Conservation (phyloP, 2,113 vertebrate genomes). For the Phylloscopus trochilus region DNA sequence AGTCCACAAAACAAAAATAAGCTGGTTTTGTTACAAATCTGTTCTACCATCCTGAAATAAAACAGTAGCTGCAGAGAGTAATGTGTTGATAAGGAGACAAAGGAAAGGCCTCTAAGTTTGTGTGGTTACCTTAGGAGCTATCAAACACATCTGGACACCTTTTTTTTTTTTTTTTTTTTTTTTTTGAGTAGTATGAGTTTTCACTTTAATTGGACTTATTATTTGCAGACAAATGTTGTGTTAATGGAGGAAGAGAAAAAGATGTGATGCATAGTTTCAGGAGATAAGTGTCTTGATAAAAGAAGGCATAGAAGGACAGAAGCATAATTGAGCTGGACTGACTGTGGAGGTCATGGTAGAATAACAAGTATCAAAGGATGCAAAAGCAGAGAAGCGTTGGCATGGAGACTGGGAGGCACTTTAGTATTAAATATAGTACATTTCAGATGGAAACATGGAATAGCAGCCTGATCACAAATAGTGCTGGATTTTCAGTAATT, state of each 20-base stretch:
- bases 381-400: conserved; percentile 27
- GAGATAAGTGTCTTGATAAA: background rate
- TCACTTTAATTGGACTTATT: background rate
- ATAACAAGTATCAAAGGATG: conserved; percentile 45
- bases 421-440: conserved; percentile 27
- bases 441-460: background rate
- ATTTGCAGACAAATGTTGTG: background rate
- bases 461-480: conserved; percentile 4
- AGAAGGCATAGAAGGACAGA: background rate
- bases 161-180: background rate
- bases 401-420: conserved; percentile 34
- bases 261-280: background rate
- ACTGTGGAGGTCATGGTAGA: conserved; percentile 10
- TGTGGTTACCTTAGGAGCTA: background rate
- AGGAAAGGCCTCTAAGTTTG: background rate
- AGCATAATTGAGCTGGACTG: conserved; percentile 27
- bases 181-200: background rate
- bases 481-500: background rate
- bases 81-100: background rate
- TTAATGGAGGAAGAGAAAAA: background rate
- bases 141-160: background rate
- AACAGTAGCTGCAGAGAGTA: background rate
- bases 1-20: background rate
- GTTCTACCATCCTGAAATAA: background rate
- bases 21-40: background rate